These are phyloP conservation scores for Tympanuchus pallidicinctus DNA, from an alignment of 2,113 vertebrate species.

Conservation along the genomic window DNA sequence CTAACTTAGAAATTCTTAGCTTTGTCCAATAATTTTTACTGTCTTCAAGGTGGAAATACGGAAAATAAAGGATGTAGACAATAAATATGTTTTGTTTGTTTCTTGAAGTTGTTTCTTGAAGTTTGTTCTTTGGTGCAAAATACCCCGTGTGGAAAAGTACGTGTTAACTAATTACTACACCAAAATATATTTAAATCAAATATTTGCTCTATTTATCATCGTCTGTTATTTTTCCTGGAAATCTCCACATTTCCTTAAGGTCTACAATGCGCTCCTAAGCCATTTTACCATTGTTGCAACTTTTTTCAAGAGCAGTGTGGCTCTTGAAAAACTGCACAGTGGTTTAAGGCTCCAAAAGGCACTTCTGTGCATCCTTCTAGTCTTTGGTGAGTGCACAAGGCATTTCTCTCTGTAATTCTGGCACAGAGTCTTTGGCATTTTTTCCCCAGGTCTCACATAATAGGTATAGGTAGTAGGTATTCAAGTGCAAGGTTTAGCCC, in stretches of 20 bases:
- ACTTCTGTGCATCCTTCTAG: background rate
- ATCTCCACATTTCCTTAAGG: background rate
- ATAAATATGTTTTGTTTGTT: accelerated
- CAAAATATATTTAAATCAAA: background rate
- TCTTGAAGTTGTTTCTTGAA: background rate
- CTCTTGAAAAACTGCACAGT: background rate
- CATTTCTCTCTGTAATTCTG: background rate
- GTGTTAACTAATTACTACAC: background rate
- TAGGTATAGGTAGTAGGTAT: background rate
- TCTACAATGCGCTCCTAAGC: background rate
- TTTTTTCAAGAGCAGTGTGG: background rate
- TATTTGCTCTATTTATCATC: background rate
- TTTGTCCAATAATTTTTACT: background rate
- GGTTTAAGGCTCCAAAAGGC: background rate
- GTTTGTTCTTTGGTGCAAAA: background rate
- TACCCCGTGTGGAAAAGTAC: background rate
- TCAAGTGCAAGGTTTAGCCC: accelerated
- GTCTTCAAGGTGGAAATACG: background rate
- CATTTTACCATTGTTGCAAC: background rate
- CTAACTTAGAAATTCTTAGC: background rate
- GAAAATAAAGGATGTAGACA: background rate
- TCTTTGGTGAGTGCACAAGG: background rate
- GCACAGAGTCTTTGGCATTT: background rate
- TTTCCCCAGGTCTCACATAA: accelerated
- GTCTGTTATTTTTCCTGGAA: background rate